These are phyloP conservation scores for Xenopus borealis DNA, from an alignment of 2,113 vertebrate species.

Conservation along the genomic window DNA sequence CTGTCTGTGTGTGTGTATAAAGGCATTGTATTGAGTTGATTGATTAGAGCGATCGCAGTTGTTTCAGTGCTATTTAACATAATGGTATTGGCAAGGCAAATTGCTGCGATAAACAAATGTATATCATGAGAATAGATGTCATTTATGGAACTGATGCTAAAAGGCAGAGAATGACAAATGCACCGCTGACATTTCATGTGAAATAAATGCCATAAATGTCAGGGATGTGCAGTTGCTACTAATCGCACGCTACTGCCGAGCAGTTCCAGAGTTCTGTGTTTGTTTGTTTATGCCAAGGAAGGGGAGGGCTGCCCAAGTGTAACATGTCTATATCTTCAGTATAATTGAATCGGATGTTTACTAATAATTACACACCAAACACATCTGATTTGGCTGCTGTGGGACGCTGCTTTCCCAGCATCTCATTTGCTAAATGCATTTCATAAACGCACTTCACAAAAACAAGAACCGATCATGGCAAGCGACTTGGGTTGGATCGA, in stretches of 20 bases:
- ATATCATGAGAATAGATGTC: not conserved
- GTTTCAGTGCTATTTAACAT: too few species aligned
- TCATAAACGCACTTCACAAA: conserved; percentile 24
- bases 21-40: too few species aligned
- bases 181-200: not conserved
- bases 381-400: conserved; percentile 29
- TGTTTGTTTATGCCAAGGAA: conserved; percentile 20
- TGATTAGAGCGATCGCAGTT: too few species aligned
- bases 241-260: too few species aligned
- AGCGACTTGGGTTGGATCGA: not conserved
- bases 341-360: conserved; percentile 35
- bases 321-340: conserved; percentile 23
- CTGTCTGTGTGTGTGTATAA: too few species aligned
- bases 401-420: not conserved
- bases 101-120: too few species aligned
- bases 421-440: conserved; percentile 21
- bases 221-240: too few species aligned
- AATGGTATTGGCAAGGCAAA: too few species aligned
- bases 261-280: conserved; percentile 10
- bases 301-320: conserved; percentile 20
- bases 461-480: not conserved
- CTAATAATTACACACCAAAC: conserved; percentile 35
- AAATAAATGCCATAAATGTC: not conserved
- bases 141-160: not conserved
- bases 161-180: not conserved